These are phyloP conservation scores for Gryllus longicercus DNA, from an alignment of 2,888 invertebrate species.

Conservation along the genomic window DNA sequence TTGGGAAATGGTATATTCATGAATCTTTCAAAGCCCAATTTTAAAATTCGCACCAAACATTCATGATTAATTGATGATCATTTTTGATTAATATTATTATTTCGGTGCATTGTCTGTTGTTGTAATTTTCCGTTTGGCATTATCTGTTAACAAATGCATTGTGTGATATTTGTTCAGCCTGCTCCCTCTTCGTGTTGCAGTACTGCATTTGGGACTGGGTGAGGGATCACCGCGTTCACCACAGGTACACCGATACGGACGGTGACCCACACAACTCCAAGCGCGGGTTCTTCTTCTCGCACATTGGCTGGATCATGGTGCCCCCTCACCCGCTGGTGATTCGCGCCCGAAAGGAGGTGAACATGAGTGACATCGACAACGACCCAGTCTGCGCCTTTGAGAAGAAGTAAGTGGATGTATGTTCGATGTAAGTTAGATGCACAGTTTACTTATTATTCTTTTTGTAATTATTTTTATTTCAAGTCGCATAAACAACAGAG, in stretches of 20 bases:
- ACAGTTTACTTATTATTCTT: too few species aligned
- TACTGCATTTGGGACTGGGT: conserved; percentile 43
- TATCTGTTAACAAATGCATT: too few species aligned
- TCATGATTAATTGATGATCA: too few species aligned
- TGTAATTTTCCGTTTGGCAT: too few species aligned
- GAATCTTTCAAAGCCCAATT: too few species aligned
- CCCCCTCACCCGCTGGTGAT: conserved; percentile 88
- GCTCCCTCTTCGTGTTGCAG: conserved; percentile 35
- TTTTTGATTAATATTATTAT: too few species aligned
- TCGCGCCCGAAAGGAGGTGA: conserved; percentile 78
- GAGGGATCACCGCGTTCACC: conserved; percentile 71
- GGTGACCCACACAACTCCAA: conserved; percentile 91
- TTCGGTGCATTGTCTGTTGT: too few species aligned
- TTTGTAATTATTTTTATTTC: too few species aligned
- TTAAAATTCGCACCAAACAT: too few species aligned
- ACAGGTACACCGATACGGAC: conserved; percentile 90
- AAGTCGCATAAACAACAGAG: too few species aligned
- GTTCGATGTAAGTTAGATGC: too few species aligned
- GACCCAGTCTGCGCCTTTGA: conserved; percentile 84
- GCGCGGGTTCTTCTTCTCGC: conserved; percentile 93
- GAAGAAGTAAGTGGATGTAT: conserved; percentile 64
- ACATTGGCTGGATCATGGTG: conserved; percentile 90
- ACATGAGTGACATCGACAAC: conserved; percentile 74
- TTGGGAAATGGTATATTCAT: too few species aligned
- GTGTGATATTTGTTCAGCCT: not conserved